Evolutionary conservation across 92 coral and sea anemone genomes (phyloP).

Genomic region (Palythoa caribaeorum): DNA sequence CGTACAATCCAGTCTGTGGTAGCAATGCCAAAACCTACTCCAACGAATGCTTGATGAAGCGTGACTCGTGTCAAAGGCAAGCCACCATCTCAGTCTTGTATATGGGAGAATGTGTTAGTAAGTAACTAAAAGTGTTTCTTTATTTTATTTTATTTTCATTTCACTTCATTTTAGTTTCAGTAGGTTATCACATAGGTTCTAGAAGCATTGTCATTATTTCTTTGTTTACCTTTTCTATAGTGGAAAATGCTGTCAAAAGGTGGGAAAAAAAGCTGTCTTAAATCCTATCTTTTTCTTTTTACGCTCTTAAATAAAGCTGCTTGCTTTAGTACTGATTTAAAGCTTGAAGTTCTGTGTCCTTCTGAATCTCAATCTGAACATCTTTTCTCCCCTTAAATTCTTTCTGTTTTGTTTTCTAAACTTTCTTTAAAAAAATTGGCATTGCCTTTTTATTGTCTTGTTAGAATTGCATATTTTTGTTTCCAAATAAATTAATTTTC

Average conservation of each 20-base stretch:
- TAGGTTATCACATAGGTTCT: neutral
- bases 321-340: no score
- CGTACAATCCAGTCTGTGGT: constrained; percentile 71
- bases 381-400: neutral
- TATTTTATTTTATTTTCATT: no score
- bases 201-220: neutral
- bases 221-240: no score
- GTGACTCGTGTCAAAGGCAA: constrained; percentile 75
- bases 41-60: constrained; percentile 77
- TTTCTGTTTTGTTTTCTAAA: neutral
- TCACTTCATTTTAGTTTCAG: neutral
- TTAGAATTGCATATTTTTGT: neutral
- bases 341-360: neutral
- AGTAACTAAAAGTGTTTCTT: neutral
- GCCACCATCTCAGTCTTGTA: constrained; percentile 46
- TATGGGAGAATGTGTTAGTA: constrained; percentile 78
- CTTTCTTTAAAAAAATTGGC: neutral
- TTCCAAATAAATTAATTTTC: neutral
- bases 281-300: no score
- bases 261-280: no score
- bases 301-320: no score
- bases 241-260: no score
- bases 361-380: neutral
- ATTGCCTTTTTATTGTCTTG: neutral
- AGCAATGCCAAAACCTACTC: constrained; percentile 72